These are phyloP conservation scores for Heteropelma amictum DNA, from an alignment of 2,888 invertebrate genomes.

Conservation along the genomic window DNA sequence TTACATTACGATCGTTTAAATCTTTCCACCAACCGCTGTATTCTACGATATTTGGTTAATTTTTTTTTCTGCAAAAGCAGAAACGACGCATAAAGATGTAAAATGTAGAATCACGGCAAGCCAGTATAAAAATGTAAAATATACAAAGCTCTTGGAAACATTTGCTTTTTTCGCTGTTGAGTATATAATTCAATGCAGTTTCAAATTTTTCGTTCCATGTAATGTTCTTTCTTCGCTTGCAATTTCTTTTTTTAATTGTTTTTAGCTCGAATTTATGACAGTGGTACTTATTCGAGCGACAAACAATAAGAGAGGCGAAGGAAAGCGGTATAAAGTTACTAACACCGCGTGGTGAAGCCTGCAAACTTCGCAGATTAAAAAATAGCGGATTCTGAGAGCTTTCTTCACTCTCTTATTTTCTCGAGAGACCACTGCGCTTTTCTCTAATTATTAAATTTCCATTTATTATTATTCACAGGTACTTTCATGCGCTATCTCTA, in stretches of 20 bases:
- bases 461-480: conserved; percentile 35
- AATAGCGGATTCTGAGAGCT: conserved; percentile 43
- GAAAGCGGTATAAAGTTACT: conserved; percentile 20
- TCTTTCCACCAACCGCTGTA: too few species aligned
- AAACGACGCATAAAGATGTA: too few species aligned
- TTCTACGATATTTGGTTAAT: too few species aligned
- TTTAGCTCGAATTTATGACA: conserved; percentile 24
- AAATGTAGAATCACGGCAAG: too few species aligned
- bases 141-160: too few species aligned
- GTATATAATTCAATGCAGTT: background rate
- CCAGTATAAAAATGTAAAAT: too few species aligned
- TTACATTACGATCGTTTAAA: too few species aligned
- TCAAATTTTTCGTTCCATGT: background rate
- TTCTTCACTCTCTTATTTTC: conserved; percentile 38
- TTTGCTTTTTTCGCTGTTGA: background rate
- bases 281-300: conserved; percentile 7
- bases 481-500: background rate
- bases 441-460: conserved; percentile 30
- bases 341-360: conserved; percentile 28
- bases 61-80: too few species aligned
- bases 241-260: conserved; percentile 1
- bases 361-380: conserved; percentile 28
- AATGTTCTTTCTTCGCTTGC: background rate
- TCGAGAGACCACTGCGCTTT: conserved; percentile 33
- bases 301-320: background rate